A percentile compares a stretch with the other conserved stretches of the same genome.
These are phyloP conservation scores for Neogale vison DNA, from an alignment of 2,113 vertebrate species.

Conservation along the genomic window DNA sequence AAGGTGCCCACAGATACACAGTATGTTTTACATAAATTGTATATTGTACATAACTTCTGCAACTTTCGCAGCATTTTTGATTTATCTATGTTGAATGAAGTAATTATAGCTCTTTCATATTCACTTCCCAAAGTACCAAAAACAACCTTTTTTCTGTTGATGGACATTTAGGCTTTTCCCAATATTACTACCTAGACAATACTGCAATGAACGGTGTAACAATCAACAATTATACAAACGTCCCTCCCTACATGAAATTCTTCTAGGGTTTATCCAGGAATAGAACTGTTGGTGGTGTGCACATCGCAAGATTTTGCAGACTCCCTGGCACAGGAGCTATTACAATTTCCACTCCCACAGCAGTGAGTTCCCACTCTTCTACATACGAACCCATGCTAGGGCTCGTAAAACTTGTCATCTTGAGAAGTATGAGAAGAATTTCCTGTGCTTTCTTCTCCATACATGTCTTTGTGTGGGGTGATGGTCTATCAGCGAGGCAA, in stretches of 20 bases:
- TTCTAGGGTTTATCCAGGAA: background rate
- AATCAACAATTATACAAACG: background rate
- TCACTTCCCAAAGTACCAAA: background rate
- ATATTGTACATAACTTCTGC: background rate
- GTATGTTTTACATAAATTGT: background rate
- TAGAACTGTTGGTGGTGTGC: background rate
- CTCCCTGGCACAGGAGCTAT: background rate
- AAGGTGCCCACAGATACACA: background rate
- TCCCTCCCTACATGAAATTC: background rate
- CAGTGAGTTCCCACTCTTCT: background rate
- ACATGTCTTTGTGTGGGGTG: background rate
- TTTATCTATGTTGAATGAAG: background rate
- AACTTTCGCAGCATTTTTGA: background rate
- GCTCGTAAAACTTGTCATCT: background rate
- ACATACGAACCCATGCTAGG: background rate
- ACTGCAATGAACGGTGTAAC: background rate
- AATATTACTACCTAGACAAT: background rate
- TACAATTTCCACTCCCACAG: background rate
- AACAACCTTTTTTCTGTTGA: background rate
- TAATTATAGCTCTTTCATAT: background rate
- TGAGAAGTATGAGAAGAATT: background rate
- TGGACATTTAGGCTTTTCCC: background rate
- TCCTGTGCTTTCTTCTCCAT: background rate
- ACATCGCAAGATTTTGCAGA: background rate
- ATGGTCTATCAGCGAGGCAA: background rate